Conservation (phyloP, 2,888 invertebrate genomes). For the Teinopalpus imperialis region DNA sequence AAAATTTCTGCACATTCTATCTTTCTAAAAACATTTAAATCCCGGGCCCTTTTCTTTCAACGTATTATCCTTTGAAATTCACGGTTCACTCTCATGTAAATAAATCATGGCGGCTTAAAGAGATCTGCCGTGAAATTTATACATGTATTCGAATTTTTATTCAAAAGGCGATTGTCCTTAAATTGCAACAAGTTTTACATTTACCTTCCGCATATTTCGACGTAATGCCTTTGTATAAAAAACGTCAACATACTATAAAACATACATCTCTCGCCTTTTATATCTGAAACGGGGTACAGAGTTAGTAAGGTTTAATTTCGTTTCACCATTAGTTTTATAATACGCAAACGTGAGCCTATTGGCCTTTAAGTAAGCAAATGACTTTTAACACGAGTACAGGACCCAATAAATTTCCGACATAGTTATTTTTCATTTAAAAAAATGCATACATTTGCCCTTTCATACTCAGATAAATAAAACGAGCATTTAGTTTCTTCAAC, state of each 20-base stretch:
- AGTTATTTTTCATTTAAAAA: too few relatives aligned
- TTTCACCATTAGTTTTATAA: too few relatives aligned
- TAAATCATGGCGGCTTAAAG: constrained; percentile 8
- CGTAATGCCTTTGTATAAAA: constrained; percentile 17
- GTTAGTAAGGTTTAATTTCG: too few relatives aligned
- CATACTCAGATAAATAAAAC: too few relatives aligned
- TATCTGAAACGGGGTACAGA: too few relatives aligned
- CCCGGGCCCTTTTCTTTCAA: constrained; percentile 1
- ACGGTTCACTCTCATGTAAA: constrained; percentile 3
- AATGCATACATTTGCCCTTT: too few relatives aligned
- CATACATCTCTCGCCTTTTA: too few relatives aligned
- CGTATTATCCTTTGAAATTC: background rate
- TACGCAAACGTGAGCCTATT: too few relatives aligned
- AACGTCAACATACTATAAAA: constrained; percentile 1
- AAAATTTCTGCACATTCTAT: background rate
- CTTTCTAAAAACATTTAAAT: background rate
- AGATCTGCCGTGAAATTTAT: constrained; percentile 19
- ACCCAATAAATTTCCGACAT: too few relatives aligned
- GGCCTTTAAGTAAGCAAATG: too few relatives aligned
- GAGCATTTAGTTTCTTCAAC: too few relatives aligned
- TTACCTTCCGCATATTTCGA: constrained; percentile 25
- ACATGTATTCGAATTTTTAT: constrained; percentile 24
- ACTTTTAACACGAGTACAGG: too few relatives aligned
- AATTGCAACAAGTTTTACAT: constrained; percentile 21
- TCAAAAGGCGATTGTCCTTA: constrained; percentile 24